Base-by-base conservation (phyloP, 2,113 vertebrate species). In the Rhombomys opimus region DNA sequence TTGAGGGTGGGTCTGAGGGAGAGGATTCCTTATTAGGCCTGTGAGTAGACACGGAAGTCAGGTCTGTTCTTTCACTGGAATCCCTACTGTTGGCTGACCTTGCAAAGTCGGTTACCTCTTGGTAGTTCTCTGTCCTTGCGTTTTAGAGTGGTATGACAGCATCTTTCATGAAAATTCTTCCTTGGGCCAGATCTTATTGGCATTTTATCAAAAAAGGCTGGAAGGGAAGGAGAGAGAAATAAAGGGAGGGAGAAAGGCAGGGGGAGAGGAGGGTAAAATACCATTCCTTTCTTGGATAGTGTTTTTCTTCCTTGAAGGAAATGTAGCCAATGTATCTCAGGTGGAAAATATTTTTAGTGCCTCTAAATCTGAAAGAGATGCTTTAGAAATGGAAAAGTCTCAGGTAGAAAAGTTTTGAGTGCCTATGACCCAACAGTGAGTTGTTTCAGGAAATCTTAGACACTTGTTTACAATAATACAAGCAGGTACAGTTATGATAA, bases 321-420 rank as follows among this genome's bases (percentile, higher is more conserved):
- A 7, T n/a, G 41, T 90, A 75, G 18, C 63, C 50, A 89, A 89
- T n/a, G 72, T 95, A 59, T 95, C 86, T 91, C 89, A 96, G 93
- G 73, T 92, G 93, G 73, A 84, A 95, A 90, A 8, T 20, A 68
- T 89, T 89, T 87, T 46, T 95, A 92, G 95, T 97, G 94, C 92
- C 89, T 97, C 32, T 70, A 91, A 41, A 87, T 90, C 68, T 89
- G 81, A 87, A 59, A 86, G 41, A 86, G 73, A 94, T 87, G 73
- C 12, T 93, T 95, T 57, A 90, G 89, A 94, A 94, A 78, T 82
- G 91, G 57, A 84, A 10, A 27, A 54, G 87, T 94, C 78, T 91
- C 87, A 97, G 92, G 65, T 90, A 77, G 76, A 88, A 95, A 91
- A 15, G 4, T 72, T 80, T 67, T 92, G 92, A 91, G 94, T 91